phyloP scores from a whole-genome alignment of 2,797 vertebrate genomes.

The Crocidura indochinensis region DNA sequence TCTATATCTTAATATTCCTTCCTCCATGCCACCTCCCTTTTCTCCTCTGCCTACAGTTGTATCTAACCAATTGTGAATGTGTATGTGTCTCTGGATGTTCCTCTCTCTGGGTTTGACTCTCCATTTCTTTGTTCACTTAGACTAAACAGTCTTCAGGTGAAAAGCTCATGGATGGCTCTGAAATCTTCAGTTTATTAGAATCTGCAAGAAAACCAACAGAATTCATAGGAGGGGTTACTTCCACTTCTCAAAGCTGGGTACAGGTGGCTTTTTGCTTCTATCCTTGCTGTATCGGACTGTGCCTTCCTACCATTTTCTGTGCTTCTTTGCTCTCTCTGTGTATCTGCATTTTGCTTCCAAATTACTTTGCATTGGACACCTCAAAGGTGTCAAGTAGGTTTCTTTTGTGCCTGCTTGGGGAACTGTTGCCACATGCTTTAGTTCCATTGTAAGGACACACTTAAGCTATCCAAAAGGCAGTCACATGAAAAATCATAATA shows the following conservation, averaged over 20 bases:
- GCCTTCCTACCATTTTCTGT: constrained; percentile 50
- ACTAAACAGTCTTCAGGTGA: constrained; percentile 94
- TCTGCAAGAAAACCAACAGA: constrained; percentile 92
- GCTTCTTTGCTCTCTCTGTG: not conserved
- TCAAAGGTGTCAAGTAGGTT: not conserved
- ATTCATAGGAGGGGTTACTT: constrained; percentile 93
- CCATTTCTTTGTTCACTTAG: constrained; percentile 93
- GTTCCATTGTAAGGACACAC: not conserved
- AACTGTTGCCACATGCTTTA: not conserved
- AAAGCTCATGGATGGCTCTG: constrained; percentile 93
- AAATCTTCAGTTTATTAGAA: constrained; percentile 93
- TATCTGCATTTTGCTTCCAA: constrained; percentile 38
- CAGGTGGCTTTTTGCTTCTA: constrained; percentile 91
- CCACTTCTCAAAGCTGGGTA: constrained; percentile 92
- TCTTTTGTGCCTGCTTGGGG: constrained; percentile 22
- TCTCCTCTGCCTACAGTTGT: constrained; percentile 81
- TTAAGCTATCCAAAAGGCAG: not conserved
- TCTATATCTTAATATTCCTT: constrained; percentile 61
- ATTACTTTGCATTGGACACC: not conserved
- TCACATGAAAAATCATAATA: not conserved
- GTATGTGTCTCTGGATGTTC: constrained; percentile 35
- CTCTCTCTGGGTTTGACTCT: constrained; percentile 87
- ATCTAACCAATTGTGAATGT: constrained; percentile 77
- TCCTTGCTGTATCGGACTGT: constrained; percentile 68
- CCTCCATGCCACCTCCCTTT: constrained; percentile 80